Evolutionary conservation across 2,888 invertebrate species (phyloP).

Genomic region (Caenorhabditis wallacei): DNA sequence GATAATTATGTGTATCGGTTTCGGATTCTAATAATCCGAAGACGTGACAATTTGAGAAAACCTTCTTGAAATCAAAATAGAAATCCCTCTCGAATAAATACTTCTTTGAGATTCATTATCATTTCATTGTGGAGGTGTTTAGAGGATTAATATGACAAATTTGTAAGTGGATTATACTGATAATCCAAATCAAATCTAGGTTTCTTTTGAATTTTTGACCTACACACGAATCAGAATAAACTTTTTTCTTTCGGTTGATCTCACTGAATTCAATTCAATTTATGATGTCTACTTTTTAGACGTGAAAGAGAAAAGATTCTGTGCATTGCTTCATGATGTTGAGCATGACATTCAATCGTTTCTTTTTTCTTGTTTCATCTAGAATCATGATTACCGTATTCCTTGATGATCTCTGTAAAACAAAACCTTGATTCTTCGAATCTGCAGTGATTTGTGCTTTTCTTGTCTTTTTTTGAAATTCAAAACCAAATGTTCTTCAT

Average conservation of each 20-base stretch:
- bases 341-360: no score
- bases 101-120: background rate
- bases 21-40: background rate
- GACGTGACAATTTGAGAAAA: conserved; percentile 6
- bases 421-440: no score
- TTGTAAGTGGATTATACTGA: conserved; percentile 9
- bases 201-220: conserved; percentile 25
- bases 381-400: no score
- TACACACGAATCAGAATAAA: conserved; percentile 8
- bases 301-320: background rate
- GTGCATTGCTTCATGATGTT: no score
- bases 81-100: no score
- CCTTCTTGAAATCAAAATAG: background rate
- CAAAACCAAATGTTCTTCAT: conserved; percentile 18
- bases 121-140: conserved; percentile 13
- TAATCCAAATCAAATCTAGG: conserved; percentile 13
- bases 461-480: conserved; percentile 17
- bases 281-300: conserved; percentile 15
- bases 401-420: no score
- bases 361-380: no score
- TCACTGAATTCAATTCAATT: conserved; percentile 19
- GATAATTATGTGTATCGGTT: conserved; percentile 4
- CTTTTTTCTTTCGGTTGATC: conserved; percentile 13
- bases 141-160: conserved; percentile 22
- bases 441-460: no score